Conservation (phyloP, 2,113 vertebrate genomes). For the Sander vitreus region DNA sequence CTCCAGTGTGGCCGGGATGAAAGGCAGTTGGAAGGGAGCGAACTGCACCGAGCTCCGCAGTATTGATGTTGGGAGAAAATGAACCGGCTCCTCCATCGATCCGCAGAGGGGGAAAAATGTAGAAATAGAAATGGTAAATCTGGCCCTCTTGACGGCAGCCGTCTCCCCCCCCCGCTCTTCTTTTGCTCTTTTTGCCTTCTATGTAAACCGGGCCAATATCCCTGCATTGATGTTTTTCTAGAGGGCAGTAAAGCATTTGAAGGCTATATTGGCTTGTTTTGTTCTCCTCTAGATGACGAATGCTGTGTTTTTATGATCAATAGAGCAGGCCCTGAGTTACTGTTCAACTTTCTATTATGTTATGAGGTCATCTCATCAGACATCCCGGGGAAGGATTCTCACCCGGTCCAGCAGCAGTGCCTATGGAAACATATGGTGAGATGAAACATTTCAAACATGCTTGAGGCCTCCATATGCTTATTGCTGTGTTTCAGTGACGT, state of each 20-base stretch:
- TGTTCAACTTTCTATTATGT: constrained; percentile 55
- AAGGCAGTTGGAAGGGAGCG: constrained; percentile 72
- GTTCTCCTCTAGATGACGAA: constrained; percentile 74
- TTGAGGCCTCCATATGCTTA: constrained; percentile 38
- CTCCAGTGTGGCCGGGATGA: constrained; percentile 66
- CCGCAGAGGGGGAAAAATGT: constrained; percentile 76
- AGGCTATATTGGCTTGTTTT: constrained; percentile 77
- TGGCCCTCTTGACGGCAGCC: constrained; percentile 74
- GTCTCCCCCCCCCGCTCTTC: constrained; percentile 14
- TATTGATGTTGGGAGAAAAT: constrained; percentile 85
- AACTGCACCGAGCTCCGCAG: constrained; percentile 65
- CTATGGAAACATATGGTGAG: constrained; percentile 51
- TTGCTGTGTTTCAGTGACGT: constrained; percentile 12
- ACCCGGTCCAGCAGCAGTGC: constrained; percentile 13
- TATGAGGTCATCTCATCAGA: constrained; percentile 42
- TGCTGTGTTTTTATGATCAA: constrained; percentile 75
- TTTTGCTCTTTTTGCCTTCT: constrained; percentile 51
- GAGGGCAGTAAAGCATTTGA: constrained; percentile 80
- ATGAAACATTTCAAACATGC: constrained; percentile 38
- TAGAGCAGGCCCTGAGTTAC: constrained; percentile 68
- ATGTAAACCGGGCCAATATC: constrained; percentile 78
- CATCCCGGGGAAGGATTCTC: background rate
- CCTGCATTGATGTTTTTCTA: constrained; percentile 77
- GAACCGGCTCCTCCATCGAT: constrained; percentile 82
- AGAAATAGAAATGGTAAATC: constrained; percentile 85